Percentiles rank a stretch among this genome's conserved stretches.
Evolutionary conservation across 2,113 vertebrate genomes (phyloP).

Genomic region (Rhabdornis inornatus): DNA sequence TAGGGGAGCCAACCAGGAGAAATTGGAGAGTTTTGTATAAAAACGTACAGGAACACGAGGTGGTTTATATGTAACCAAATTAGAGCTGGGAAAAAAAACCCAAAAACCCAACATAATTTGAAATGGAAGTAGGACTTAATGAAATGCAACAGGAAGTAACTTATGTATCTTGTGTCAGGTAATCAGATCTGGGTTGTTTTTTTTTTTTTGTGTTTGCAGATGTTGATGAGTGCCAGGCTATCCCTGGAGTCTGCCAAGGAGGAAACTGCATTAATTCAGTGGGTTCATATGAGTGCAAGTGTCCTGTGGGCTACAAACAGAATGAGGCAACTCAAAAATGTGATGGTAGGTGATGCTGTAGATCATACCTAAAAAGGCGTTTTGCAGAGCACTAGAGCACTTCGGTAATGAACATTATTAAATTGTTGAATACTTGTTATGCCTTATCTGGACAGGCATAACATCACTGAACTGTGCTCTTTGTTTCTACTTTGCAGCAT

Average conservation of each 20-base stretch:
- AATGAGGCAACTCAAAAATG: conserved; percentile 75
- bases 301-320: conserved; percentile 73
- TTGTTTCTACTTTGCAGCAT: not conserved
- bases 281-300: conserved; percentile 77
- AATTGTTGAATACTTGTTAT: not conserved
- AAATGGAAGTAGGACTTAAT: not conserved
- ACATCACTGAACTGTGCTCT: not conserved
- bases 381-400: not conserved
- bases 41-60: not conserved
- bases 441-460: not conserved
- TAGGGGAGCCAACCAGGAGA: not conserved
- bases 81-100: not conserved
- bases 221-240: conserved; percentile 80
- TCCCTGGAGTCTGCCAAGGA: conserved; percentile 77
- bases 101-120: not conserved
- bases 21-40: not conserved
- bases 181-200: not conserved
- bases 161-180: not conserved
- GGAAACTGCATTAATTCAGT: conserved; percentile 79
- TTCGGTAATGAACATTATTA: not conserved
- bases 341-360: conserved; percentile 66
- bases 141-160: not conserved
- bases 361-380: not conserved
- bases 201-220: conserved; percentile 56
- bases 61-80: not conserved